phyloP scores from a whole-genome alignment of 2,888 invertebrate species.

The Baccha elongata region DNA sequence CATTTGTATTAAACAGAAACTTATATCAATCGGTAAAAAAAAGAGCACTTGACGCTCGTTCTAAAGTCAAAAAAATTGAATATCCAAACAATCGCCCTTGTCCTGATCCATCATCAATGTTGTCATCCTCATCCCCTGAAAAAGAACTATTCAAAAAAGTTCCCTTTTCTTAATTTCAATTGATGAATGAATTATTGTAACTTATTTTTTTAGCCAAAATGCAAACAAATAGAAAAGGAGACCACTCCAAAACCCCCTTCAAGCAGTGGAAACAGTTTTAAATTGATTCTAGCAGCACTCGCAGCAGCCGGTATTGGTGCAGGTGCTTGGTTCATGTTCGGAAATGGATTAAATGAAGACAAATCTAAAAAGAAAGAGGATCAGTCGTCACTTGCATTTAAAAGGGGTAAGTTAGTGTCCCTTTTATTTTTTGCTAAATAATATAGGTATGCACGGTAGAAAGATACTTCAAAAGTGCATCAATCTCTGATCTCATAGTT shows the following conservation, averaged over 20 bases:
- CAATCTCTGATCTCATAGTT: no score
- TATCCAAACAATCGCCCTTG: constrained; percentile 77
- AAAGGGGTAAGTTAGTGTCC: constrained; percentile 39
- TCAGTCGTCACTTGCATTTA: background rate
- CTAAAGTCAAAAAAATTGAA: constrained; percentile 78
- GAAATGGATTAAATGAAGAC: background rate
- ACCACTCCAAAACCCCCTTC: background rate
- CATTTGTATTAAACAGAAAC: constrained; percentile 54
- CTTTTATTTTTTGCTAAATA: no score
- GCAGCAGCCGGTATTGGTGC: constrained; percentile 31
- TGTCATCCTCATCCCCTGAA: background rate
- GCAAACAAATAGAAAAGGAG: constrained; percentile 18
- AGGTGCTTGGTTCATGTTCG: constrained; percentile 1
- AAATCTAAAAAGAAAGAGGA: background rate
- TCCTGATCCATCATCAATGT: constrained; percentile 18
- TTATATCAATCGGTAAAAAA: constrained; percentile 81
- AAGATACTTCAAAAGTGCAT: no score
- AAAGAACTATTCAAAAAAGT: constrained; percentile 42
- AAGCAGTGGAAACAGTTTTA: background rate
- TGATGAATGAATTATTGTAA: background rate
- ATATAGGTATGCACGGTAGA: no score
- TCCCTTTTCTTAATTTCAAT: background rate
- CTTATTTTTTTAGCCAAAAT: constrained; percentile 36
- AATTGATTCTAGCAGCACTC: constrained; percentile 41
- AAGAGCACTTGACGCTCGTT: constrained; percentile 78